Base-by-base conservation (phyloP, 1,140 invertebrate species). In the Cyclina sinensis region DNA sequence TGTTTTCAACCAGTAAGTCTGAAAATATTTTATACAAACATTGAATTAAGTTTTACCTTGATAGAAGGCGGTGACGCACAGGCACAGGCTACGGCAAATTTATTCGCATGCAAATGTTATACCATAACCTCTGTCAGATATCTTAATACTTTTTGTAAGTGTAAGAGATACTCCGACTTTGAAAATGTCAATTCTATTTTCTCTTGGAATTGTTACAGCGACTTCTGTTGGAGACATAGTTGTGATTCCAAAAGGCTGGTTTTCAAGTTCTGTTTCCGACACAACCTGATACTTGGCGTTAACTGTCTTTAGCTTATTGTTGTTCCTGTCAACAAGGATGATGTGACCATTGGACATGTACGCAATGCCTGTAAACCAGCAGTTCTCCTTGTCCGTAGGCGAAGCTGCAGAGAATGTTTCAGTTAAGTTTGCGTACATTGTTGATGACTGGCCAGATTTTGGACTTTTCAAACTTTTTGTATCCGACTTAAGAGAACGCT, bases 71-170 rank as follows among this genome's bases (percentile, higher is more conserved):
- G 78, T 35, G 86, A 88, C 24, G 79, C 78, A 48, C 86, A 88
- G 27, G 86, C 48, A 30, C 78, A 81, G 46, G 79, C 39, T 16
- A 82, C 78, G 18, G 78, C 86, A 76, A 82, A 88, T 24, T 30
- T 88, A n/a, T 74, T 65, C n/a, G 18, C 37, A 32, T n/a, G 78
- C 79, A 62, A 43, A 88, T 24, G 57, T 46, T 4, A 88, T 81
- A 11, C 86, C 86, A 16, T 88, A 88, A 21, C 86, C 70, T 59
- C 86, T n/a, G 51, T 88, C 86, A 57, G 78, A 82, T n/a, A 65
- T 81, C 24, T 18, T 59, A 18, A 88, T 74, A 18, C 39, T 73
- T 7, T 74, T 30, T 27, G 21, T 62, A 11, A 18, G 86, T 5
- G 2, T 73, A 7, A 76, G 62, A 18, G 79, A 54, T 21, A 79